Percentiles rank a stretch among this genome's conserved stretches.
Evolutionary conservation across 1,140 invertebrate genomes (phyloP).

Genomic region (Lamellibrachia luymesi): DNA sequence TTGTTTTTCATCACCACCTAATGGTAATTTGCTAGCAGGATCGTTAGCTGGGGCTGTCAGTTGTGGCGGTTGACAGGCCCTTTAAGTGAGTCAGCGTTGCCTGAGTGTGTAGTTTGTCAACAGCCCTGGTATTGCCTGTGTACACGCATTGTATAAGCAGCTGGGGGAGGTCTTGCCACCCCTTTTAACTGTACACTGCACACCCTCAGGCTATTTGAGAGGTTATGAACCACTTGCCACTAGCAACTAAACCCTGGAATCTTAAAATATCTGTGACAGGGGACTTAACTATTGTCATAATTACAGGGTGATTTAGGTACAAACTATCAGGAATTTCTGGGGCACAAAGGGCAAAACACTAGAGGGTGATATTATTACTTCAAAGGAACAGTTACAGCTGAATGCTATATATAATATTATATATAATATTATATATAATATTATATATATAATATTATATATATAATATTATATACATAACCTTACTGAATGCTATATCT

Average conservation of each 20-base stretch:
- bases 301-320: neutral
- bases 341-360: neutral
- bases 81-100: neutral
- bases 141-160: neutral
- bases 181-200: neutral
- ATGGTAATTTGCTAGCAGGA: neutral
- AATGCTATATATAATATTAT: neutral
- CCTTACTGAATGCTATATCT: neutral
- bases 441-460: neutral
- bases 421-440: neutral
- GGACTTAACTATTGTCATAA: neutral
- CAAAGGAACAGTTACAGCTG: neutral
- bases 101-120: neutral
- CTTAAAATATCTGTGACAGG: neutral
- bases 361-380: neutral
- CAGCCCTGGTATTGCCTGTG: neutral
- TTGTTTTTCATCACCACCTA: neutral
- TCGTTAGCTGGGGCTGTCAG: neutral
- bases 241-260: neutral
- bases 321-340: neutral
- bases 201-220: neutral
- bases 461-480: too few relatives aligned
- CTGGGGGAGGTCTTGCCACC: neutral
- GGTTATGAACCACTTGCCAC: neutral
- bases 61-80: neutral